A percentile compares a stretch with the other conserved stretches of the same genome.
Conservation (phyloP, 2,888 invertebrate genomes). For the Cloeon dipterum region DNA sequence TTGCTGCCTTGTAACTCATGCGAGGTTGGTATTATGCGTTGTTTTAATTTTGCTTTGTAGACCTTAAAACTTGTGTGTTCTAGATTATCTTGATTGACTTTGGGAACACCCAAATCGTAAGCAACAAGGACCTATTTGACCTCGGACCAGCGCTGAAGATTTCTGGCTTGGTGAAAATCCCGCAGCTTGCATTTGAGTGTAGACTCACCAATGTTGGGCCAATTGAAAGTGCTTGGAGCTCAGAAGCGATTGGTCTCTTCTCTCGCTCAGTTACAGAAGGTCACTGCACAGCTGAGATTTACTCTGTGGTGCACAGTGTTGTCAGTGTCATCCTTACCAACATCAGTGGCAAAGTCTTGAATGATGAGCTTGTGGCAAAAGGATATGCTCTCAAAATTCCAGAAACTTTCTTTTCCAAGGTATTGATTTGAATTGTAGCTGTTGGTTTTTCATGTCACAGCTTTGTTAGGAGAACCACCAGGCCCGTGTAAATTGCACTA, state of each 20-base stretch:
- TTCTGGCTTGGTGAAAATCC: slow-evolving; percentile 13
- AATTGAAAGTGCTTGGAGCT: not conserved
- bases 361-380: slow-evolving; percentile 34
- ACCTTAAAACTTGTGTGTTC: too few species aligned
- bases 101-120: slow-evolving; percentile 33
- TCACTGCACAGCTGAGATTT: slow-evolving; percentile 22
- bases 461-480: too few species aligned
- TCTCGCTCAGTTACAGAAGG: not conserved
- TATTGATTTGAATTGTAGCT: slow-evolving; percentile 11
- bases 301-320: slow-evolving; percentile 56
- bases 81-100: slow-evolving; percentile 59
- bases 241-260: not conserved
- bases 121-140: slow-evolving; percentile 21
- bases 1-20: too few species aligned
- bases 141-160: slow-evolving; percentile 15
- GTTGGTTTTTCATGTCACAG: slow-evolving; percentile 3
- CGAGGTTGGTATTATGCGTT: too few species aligned
- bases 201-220: slow-evolving; percentile 31
- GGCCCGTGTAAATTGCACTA: too few species aligned
- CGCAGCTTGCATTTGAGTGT: slow-evolving; percentile 47
- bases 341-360: slow-evolving; percentile 22
- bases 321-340: slow-evolving; percentile 36
- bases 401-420: slow-evolving; percentile 58
- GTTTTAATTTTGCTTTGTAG: too few species aligned
- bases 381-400: slow-evolving; percentile 41